These are phyloP conservation scores for Musca vetustissima DNA, from an alignment of 1,140 invertebrate species.

Conservation along the genomic window DNA sequence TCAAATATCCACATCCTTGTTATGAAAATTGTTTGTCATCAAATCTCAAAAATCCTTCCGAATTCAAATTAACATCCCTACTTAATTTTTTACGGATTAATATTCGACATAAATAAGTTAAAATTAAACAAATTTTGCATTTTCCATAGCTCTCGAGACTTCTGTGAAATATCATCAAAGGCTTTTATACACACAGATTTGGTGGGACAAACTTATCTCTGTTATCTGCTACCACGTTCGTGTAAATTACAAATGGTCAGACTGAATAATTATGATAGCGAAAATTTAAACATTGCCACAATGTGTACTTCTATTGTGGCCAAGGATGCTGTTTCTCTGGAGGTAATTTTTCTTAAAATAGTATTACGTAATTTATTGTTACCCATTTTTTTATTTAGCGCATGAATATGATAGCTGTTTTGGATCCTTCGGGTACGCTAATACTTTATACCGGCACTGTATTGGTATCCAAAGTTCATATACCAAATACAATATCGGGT, in stretches of 20 bases:
- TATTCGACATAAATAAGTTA: no score
- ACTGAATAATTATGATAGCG: slow-evolving; percentile 70
- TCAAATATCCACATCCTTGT: no score
- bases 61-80: no score
- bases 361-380: neutral
- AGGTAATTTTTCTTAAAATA: no score
- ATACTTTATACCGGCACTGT: slow-evolving; percentile 81
- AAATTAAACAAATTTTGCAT: neutral
- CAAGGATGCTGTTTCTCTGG: slow-evolving; percentile 79
- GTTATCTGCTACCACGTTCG: slow-evolving; percentile 72
- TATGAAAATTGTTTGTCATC: no score
- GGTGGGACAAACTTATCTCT: slow-evolving; percentile 80
- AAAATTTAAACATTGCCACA: slow-evolving; percentile 71
- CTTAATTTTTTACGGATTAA: no score
- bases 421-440: slow-evolving; percentile 78
- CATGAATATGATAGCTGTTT: slow-evolving; percentile 78
- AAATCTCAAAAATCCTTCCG: no score
- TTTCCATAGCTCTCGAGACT: slow-evolving; percentile 53
- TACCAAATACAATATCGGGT: slow-evolving; percentile 59
- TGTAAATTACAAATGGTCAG: slow-evolving; percentile 72
- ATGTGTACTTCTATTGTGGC: slow-evolving; percentile 71
- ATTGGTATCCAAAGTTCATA: slow-evolving; percentile 81
- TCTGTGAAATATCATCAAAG: slow-evolving; percentile 65
- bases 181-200: slow-evolving; percentile 82
- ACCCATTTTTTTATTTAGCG: slow-evolving; percentile 54